A percentile compares a stretch with the other conserved stretches of the same genome.
phyloP scores from a whole-genome alignment of 2,113 vertebrate genomes.

The Ctenomys sociabilis region DNA sequence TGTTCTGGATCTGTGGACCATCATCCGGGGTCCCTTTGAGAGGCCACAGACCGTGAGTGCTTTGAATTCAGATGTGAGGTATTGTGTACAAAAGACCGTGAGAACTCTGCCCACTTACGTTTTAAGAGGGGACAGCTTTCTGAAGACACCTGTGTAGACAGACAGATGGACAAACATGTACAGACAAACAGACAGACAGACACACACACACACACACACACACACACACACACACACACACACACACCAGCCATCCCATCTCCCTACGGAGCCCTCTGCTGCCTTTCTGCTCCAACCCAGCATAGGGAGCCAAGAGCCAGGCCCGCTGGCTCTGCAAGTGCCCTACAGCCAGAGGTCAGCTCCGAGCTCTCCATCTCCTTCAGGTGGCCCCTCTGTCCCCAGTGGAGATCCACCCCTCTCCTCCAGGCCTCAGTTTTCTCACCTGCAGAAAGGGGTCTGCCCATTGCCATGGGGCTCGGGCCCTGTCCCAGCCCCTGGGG shows the following conservation, averaged over 20 bases:
- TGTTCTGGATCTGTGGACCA: background rate
- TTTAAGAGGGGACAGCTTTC: background rate
- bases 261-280: background rate
- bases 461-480: too few relatives aligned
- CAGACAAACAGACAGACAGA: too few relatives aligned
- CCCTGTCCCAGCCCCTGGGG: background rate
- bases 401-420: background rate
- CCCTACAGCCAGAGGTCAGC: background rate
- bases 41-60: background rate
- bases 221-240: too few relatives aligned
- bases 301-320: background rate
- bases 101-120: background rate
- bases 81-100: background rate
- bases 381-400: rapidly evolving
- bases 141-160: background rate
- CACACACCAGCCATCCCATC: background rate
- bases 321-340: background rate
- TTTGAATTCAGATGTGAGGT: background rate
- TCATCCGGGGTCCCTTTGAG: background rate
- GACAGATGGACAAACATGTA: background rate
- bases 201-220: too few relatives aligned
- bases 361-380: background rate
- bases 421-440: background rate
- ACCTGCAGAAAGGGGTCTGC: background rate
- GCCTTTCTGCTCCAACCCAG: background rate